These are phyloP conservation scores for Vipera ursinii DNA, from an alignment of 2,797 vertebrate genomes.

Conservation along the genomic window DNA sequence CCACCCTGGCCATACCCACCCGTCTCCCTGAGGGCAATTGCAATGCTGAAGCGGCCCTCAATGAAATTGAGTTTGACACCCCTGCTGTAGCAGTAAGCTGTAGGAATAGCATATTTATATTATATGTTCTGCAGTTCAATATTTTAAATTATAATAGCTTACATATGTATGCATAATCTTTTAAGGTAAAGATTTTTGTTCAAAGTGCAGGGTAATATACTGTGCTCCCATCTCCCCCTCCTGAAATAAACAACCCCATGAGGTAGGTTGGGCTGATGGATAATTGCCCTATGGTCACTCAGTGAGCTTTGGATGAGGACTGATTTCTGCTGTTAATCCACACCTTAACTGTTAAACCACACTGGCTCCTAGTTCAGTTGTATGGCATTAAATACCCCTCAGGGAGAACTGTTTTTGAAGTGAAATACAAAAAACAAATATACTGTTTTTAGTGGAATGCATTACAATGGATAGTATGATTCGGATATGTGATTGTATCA, in stretches of 20 bases:
- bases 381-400: not conserved
- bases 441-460: not conserved
- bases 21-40: too few relatives aligned
- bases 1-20: too few relatives aligned
- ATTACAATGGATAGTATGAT: not conserved
- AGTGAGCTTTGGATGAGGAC: not conserved
- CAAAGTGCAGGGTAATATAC: not conserved
- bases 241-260: not conserved
- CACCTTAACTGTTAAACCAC: not conserved
- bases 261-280: not conserved
- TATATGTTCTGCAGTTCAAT: not conserved
- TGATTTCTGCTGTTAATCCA: not conserved
- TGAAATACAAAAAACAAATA: not conserved
- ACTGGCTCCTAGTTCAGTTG: not conserved
- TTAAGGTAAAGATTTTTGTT: not conserved
- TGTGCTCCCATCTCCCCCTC: not conserved
- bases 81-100: not conserved
- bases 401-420: not conserved
- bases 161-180: not conserved
- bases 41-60: too few relatives aligned
- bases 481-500: not conserved
- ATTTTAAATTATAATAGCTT: not conserved
- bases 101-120: rapidly evolving
- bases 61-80: too few relatives aligned
- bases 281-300: not conserved